A percentile compares a stretch with the other conserved stretches of the same genome.
phyloP scores from a whole-genome alignment of 1,140 invertebrate species.

The Hormaphis cornu region DNA sequence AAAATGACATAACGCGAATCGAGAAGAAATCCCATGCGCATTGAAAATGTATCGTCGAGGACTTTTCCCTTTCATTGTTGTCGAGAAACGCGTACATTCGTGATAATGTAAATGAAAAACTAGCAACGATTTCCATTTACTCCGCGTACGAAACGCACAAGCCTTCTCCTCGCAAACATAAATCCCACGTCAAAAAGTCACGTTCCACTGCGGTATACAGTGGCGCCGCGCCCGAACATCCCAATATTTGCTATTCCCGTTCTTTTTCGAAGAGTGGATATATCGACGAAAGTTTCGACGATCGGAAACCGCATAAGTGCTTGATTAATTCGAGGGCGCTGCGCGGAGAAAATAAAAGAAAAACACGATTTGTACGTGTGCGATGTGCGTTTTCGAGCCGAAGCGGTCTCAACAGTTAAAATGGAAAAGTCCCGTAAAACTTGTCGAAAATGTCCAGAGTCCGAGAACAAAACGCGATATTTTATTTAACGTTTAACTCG shows the following conservation, averaged over 20 bases:
- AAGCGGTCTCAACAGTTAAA: no score
- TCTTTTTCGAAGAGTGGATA: no score
- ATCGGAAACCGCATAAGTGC: not conserved
- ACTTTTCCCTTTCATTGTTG: not conserved
- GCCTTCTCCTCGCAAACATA: not conserved
- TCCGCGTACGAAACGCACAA: not conserved
- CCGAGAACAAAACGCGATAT: no score
- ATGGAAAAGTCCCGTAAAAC: no score
- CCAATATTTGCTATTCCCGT: not conserved
- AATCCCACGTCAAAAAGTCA: slow-evolving; percentile 20
- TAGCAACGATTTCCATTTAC: not conserved
- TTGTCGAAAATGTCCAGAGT: no score
- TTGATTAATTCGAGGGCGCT: slow-evolving; percentile 18
- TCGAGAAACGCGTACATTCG: not conserved
- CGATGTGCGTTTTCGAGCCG: no score
- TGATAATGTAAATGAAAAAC: slow-evolving; percentile 2
- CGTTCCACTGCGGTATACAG: not conserved
- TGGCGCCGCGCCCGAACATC: not conserved
- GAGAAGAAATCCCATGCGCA: not conserved
- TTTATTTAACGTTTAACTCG: no score
- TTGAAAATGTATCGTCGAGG: not conserved
- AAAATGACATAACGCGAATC: not conserved
- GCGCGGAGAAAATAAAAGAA: not conserved
- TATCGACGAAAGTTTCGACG: not conserved
- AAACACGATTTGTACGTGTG: no score